Evolutionary conservation across 2,888 invertebrate species (phyloP), one percentile per base, ranked within the genome.

Genomic region (Tineola bisselliella): DNA sequence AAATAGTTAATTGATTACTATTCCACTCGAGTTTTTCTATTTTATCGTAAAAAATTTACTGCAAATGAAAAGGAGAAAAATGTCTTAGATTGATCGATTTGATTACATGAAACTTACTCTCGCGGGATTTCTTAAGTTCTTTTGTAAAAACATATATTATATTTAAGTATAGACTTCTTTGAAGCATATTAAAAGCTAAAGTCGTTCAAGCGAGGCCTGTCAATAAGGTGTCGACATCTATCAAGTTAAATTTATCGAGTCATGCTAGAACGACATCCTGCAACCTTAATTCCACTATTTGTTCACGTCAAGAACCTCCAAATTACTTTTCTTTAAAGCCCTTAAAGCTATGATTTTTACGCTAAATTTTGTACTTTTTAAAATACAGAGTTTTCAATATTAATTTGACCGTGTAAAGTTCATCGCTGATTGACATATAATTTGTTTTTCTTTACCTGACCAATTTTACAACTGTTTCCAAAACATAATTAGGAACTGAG

Each of bases 211-310:
- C 48, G 48, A 17, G 18, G 11, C 48, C 48, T 48, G 48, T 48
- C 48, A 48, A 48, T 48, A 48, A 48, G 48, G 48, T 13, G 48
- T 48, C 48, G 19, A 30, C 56, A 56, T 56, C 56, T 3, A 56
- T 56, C 56, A 19, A 18, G 8, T 56, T 19, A 19, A 25, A 19
- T 56, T 56, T 56, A 56, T 56, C 25, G 56, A 56, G 56, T 48
- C 48, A 19, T 25, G 56, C 25, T 10, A 56, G n/a, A 18, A 19
- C 56, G 56, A 19, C 56, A 56, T 19, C 19, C 56, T 56, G 56
- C 30, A 5, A 56, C n/a, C 25, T 56, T 56, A 56, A 56, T 56
- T 25, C 25, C 25, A 56, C 56, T 56, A 56, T 56, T 56, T 56
- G 56, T 56, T 56, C 56, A 18, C 25, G 56, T 25, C 25, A 56